Evolutionary conservation across 2,888 invertebrate species (phyloP).

Genomic region (Trimorus sp.): DNA sequence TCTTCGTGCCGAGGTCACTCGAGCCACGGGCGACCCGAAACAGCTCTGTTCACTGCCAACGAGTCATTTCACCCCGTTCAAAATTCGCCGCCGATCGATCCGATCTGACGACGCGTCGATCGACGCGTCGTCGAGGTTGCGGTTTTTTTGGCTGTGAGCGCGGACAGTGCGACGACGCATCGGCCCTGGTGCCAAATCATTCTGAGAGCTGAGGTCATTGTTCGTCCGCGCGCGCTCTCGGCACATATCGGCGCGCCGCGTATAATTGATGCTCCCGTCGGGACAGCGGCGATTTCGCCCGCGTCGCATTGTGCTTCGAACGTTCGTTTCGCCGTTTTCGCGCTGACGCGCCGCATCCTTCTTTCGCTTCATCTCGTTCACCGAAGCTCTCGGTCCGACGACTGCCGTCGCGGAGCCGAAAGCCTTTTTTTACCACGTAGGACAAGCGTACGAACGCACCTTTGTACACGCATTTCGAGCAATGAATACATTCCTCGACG

Average conservation of each 20-base stretch:
- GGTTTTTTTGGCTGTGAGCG: conserved; percentile 26
- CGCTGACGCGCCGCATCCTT: conserved; percentile 41
- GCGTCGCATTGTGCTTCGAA: conserved; percentile 48
- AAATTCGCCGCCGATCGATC: background rate
- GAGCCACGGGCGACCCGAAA: conserved; percentile 13
- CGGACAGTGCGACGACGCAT: conserved; percentile 54
- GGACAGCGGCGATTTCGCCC: conserved; percentile 33
- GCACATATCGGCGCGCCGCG: conserved; percentile 53
- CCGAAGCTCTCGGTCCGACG: background rate
- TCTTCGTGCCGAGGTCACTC: conserved; percentile 45
- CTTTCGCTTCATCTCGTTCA: conserved; percentile 28
- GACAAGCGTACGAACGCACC: conserved; percentile 24
- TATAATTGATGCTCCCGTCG: conserved; percentile 59
- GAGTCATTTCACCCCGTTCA: background rate
- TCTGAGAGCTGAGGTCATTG: conserved; percentile 45
- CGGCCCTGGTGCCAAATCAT: conserved; percentile 61
- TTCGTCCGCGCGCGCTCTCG: conserved; percentile 49
- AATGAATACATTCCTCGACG: conserved; percentile 57
- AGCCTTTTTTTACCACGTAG: conserved; percentile 38
- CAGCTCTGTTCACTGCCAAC: conserved; percentile 47
- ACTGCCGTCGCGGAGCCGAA: background rate
- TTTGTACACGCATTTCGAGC: conserved; percentile 14
- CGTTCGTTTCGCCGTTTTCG: conserved; percentile 43
- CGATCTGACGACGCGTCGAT: background rate
- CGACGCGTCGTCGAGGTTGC: background rate